phyloP scores from a whole-genome alignment of 2,113 vertebrate genomes.

The Porphyrio hochstetteri region DNA sequence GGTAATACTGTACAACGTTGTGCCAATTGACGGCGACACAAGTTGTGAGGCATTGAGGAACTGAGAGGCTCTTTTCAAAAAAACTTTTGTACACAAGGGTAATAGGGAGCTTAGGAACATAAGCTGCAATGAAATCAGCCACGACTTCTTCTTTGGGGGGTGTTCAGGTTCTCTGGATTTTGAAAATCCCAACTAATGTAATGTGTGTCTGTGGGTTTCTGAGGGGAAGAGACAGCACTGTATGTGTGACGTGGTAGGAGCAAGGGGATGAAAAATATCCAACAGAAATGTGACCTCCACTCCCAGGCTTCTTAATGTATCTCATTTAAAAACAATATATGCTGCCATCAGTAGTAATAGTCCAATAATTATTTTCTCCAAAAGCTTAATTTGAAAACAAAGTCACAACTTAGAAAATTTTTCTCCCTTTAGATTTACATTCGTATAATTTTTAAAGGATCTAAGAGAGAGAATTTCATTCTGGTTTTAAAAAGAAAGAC shows the following conservation, averaged over 20 bases:
- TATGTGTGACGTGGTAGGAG: neutral
- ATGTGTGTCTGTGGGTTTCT: neutral
- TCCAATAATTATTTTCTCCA: neutral
- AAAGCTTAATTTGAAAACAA: neutral
- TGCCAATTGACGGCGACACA: neutral
- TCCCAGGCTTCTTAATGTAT: neutral
- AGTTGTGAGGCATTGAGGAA: neutral
- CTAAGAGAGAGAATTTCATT: neutral
- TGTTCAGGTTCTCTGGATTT: neutral
- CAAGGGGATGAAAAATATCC: neutral
- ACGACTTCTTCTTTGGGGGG: neutral
- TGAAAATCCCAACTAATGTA: neutral
- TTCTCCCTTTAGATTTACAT: neutral
- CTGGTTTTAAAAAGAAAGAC: neutral
- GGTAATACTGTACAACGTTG: fast-evolving
- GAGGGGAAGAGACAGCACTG: neutral
- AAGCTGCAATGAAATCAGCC: neutral
- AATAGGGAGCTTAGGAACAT: neutral
- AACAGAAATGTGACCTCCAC: neutral
- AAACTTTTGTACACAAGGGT: neutral
- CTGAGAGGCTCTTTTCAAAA: neutral
- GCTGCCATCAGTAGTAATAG: neutral
- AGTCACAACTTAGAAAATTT: neutral
- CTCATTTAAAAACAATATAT: neutral
- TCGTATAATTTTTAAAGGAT: neutral